These are phyloP conservation scores for Rhyacophila evoluta DNA, from an alignment of 2,888 invertebrate genomes.

Conservation along the genomic window DNA sequence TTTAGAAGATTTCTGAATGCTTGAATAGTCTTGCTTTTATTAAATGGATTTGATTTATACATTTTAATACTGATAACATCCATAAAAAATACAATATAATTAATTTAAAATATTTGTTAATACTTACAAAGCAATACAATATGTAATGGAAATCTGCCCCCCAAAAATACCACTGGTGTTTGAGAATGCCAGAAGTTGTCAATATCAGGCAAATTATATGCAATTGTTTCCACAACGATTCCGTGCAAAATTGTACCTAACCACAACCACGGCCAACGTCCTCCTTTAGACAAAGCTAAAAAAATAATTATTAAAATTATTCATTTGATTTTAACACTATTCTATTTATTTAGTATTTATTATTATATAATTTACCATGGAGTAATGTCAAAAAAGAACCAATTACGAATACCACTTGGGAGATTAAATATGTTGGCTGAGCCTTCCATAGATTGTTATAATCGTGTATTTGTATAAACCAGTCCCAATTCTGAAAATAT, in stretches of 20 bases:
- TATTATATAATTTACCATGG: constrained; percentile 72
- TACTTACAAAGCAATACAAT: constrained; percentile 79
- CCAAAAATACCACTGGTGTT: constrained; percentile 78
- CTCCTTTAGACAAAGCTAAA: constrained; percentile 77
- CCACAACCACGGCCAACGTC: constrained; percentile 82
- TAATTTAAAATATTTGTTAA: not conserved
- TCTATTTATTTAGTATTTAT: not conserved
- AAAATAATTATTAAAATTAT: constrained; percentile 26
- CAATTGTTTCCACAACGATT: constrained; percentile 77
- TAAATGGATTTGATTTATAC: too few species aligned
- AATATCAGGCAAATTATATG: constrained; percentile 78
- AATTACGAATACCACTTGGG: constrained; percentile 72
- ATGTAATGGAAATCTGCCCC: constrained; percentile 78
- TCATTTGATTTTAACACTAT: not conserved
- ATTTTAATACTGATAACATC: too few species aligned
- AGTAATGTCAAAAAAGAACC: constrained; percentile 75
- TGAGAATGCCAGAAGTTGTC: constrained; percentile 90
- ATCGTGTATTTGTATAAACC: constrained; percentile 73
- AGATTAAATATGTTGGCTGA: constrained; percentile 76
- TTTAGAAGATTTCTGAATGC: too few species aligned
- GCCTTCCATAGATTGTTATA: constrained; percentile 71
- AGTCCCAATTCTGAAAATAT: constrained; percentile 72
- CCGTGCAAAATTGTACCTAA: constrained; percentile 80
- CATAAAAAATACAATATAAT: too few species aligned
- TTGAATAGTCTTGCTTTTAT: too few species aligned